Percentiles rank a stretch among this genome's conserved stretches.
phyloP scores from a whole-genome alignment of 2,797 vertebrate genomes.

The Pterois miles region DNA sequence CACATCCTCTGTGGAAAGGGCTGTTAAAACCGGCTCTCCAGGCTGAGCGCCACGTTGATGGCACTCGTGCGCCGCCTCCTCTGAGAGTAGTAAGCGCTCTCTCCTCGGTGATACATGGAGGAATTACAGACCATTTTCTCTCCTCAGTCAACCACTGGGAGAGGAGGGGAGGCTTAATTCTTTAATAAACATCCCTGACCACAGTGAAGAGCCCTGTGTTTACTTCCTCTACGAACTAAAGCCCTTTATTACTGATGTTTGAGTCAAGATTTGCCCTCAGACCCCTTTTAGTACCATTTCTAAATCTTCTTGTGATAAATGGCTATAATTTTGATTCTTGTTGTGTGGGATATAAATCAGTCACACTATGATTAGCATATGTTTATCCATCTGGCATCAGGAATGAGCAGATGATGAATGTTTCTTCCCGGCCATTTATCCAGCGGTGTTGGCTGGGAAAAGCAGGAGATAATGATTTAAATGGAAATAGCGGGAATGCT shows the following conservation, averaged over 20 bases:
- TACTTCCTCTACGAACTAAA: background rate
- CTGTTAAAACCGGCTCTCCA: constrained; percentile 35
- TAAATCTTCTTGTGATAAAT: background rate
- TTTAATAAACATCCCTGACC: background rate
- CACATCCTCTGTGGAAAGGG: constrained; percentile 29
- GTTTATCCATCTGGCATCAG: background rate
- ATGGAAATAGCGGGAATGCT: background rate
- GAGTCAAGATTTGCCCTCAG: background rate
- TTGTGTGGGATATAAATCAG: background rate
- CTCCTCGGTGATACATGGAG: background rate
- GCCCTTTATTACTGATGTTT: background rate
- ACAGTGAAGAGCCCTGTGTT: background rate
- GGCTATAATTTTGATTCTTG: background rate
- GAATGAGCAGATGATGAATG: constrained; percentile 10
- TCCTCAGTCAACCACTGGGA: constrained; percentile 16
- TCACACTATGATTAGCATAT: background rate
- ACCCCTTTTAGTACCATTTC: background rate
- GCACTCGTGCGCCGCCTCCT: constrained; percentile 1
- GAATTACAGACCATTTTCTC: constrained; percentile 16
- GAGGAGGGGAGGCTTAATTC: background rate
- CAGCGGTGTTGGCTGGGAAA: background rate
- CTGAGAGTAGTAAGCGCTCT: constrained; percentile 29
- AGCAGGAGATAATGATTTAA: background rate
- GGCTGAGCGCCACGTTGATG: constrained; percentile 19
- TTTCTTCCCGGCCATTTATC: background rate